Conservation (phyloP, 2,888 invertebrate species). For the Drosophila buzzatii region DNA sequence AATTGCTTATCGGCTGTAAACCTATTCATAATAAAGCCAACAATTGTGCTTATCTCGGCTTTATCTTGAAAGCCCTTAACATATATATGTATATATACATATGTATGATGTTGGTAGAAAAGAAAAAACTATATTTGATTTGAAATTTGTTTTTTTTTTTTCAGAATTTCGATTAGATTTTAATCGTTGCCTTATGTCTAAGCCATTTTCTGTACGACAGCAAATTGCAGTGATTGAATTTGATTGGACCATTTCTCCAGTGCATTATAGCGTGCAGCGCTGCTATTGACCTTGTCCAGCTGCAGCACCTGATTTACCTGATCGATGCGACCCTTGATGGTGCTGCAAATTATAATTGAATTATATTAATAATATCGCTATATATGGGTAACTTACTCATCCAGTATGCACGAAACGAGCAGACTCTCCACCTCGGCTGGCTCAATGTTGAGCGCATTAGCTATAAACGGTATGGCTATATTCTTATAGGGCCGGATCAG, state of each 20-base stretch:
- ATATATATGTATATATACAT: not conserved
- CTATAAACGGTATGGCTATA: conserved; percentile 99
- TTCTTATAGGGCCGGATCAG: conserved; percentile 98
- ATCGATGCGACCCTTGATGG: conserved; percentile 94
- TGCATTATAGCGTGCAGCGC: conserved; percentile 95
- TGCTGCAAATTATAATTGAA: conserved; percentile 86
- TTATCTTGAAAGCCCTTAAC: conserved; percentile 6
- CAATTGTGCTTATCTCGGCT: conserved; percentile 10
- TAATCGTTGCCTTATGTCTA: conserved; percentile 83
- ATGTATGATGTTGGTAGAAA: too few species aligned
- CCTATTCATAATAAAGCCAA: not conserved
- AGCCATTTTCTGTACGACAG: conserved; percentile 97
- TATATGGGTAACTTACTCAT: conserved; percentile 89
- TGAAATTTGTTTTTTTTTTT: conserved; percentile 9
- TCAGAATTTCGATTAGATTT: conserved; percentile 20
- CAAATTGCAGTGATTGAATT: conserved; percentile 93
- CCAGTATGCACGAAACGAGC: conserved; percentile 98
- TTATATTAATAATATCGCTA: not conserved
- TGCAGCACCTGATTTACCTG: conserved; percentile 98
- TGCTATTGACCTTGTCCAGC: conserved; percentile 91
- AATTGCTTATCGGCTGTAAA: conserved; percentile 9
- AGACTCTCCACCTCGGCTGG: conserved; percentile 98
- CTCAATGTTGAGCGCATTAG: conserved; percentile 96
- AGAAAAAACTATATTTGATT: not conserved
- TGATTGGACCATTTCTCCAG: conserved; percentile 98